These are phyloP conservation scores for Caerostris darwini DNA, from an alignment of 1,140 invertebrate genomes.

Conservation along the genomic window DNA sequence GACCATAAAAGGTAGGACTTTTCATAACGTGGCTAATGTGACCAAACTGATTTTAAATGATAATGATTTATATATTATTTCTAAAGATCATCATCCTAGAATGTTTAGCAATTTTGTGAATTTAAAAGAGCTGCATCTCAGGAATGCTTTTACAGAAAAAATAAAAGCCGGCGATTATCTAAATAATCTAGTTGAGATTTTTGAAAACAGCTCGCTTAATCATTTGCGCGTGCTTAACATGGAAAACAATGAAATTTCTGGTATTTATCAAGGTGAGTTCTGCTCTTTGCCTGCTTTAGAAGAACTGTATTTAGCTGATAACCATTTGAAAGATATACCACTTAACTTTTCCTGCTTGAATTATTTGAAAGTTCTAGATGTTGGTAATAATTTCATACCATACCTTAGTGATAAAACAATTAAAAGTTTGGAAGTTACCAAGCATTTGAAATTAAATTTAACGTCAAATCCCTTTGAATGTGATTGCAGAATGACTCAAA, in stretches of 20 bases:
- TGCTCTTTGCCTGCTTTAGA: constrained; percentile 87
- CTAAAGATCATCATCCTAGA: constrained; percentile 87
- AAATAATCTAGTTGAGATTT: constrained; percentile 86
- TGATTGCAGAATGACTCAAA: constrained; percentile 85
- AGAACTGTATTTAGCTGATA: constrained; percentile 88
- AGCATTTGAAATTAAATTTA: constrained; percentile 86
- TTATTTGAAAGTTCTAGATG: constrained; percentile 87
- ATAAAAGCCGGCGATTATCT: constrained; percentile 80
- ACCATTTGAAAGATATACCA: constrained; percentile 85
- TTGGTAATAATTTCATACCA: constrained; percentile 87
- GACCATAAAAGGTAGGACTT: constrained; percentile 89
- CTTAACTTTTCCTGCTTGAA: constrained; percentile 87
- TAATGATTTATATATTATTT: constrained; percentile 87
- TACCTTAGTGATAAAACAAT: constrained; percentile 85
- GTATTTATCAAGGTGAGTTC: constrained; percentile 86
- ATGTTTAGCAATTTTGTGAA: constrained; percentile 91
- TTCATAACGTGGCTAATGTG: constrained; percentile 88
- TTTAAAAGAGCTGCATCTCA: constrained; percentile 88
- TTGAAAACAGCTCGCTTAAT: constrained; percentile 86
- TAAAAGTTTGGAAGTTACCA: constrained; percentile 84
- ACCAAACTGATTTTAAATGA: constrained; percentile 89
- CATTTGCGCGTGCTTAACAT: constrained; percentile 88
- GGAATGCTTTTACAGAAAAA: constrained; percentile 88
- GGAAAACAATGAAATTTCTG: constrained; percentile 89
- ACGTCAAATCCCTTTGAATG: constrained; percentile 87